Percentiles rank a stretch among this genome's conserved stretches.
Conservation (phyloP, 2,888 invertebrate genomes). For the Ophion ellenae region DNA sequence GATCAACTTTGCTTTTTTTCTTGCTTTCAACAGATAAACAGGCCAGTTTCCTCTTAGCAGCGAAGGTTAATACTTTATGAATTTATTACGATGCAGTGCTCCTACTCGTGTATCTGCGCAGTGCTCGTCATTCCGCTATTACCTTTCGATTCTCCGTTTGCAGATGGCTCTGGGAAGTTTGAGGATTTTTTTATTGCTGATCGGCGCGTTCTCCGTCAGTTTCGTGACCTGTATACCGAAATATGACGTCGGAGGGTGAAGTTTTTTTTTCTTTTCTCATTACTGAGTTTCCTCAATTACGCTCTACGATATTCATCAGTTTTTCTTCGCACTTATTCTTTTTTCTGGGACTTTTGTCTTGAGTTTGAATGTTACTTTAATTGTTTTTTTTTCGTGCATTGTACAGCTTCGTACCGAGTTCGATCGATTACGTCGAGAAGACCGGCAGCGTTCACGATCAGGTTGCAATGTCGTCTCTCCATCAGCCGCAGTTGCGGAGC, state of each 20-base stretch:
- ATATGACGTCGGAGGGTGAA: conserved; percentile 80
- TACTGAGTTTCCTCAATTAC: not conserved
- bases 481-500: conserved; percentile 71
- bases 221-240: conserved; percentile 77
- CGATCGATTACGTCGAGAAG: conserved; percentile 78
- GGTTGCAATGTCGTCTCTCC: conserved; percentile 77
- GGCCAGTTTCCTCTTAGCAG: conserved; percentile 10
- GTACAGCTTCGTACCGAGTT: conserved; percentile 83
- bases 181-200: conserved; percentile 54
- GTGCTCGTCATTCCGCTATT: conserved; percentile 2
- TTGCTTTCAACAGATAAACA: not conserved
- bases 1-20: conserved; percentile 22
- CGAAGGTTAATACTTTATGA: conserved; percentile 26
- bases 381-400: not conserved
- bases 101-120: not conserved
- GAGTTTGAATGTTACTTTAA: not conserved
- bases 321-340: not conserved
- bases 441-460: conserved; percentile 77
- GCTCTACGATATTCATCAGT: not conserved
- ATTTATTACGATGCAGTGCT: not conserved
- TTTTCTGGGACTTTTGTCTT: not conserved
- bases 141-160: conserved; percentile 34
- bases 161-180: conserved; percentile 66
- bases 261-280: conserved; percentile 16
- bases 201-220: conserved; percentile 61